Evolutionary conservation across 2,888 invertebrate genomes (phyloP), one percentile per base, ranked within the genome.

Genomic region (Argyresthia goedartella): DNA sequence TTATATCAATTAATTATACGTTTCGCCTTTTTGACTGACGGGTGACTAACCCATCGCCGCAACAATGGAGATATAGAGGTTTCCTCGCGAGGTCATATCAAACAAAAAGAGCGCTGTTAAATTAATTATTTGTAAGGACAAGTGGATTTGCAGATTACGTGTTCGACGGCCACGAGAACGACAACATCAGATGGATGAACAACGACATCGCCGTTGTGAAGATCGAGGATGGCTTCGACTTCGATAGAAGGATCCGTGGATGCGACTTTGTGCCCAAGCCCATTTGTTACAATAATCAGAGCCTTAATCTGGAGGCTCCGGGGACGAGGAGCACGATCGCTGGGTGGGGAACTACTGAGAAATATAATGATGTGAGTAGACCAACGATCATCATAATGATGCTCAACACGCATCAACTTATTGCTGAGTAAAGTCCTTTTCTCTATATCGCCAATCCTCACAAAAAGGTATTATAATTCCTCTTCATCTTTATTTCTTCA

Each of bases 121-220:
- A n/a, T n/a, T n/a, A n/a, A n/a, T 36, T 7, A 36, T 36, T 36
- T 36, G 8, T 36, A n/a, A 44, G 11, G 2, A n/a, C 3, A 25
- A 25, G 25, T 25, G 2, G 25, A 6, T 50, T 16, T 1, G n/a
- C 53, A 84, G 82, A 81, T 58, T 84, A 82, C 56, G 67, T 76
- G 0, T 84, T 82, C 51, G 82, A 84, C 36, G 82, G 81, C 0
- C 80, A 81, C 47, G 76, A 81, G 51, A 80, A 81, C 50, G 82
- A 82, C 55, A 81, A 82, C 53, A 76, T 84, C 14, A 64, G 79
- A 52, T 84, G 82, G 82, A 80, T 84, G 82, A 80, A 78, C 66
- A 81, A 82, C 54, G 82, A 84, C 55, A 81, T 84, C 7, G 82
- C 82, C 0, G 65, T 84, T 0, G 80, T 82, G 0, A 82, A 79